phyloP scores from a whole-genome alignment of 2,113 vertebrate species.

The Erythrolamprus reginae region DNA sequence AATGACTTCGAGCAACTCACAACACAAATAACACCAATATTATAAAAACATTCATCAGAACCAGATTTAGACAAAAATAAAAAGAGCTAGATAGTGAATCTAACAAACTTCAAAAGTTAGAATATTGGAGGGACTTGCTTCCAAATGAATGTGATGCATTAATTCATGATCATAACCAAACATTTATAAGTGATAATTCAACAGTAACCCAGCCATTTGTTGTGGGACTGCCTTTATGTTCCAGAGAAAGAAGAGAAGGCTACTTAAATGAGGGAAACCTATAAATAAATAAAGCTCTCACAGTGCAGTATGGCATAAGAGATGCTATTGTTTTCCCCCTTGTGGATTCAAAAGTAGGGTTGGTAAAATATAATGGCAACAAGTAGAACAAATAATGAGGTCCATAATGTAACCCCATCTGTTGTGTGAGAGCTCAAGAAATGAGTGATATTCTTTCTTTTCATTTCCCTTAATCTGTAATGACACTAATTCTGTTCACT shows the following conservation, averaged over 20 bases:
- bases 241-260: no score
- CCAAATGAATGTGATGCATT: background rate
- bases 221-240: background rate
- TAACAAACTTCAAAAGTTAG: background rate
- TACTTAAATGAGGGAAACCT: background rate
- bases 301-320: background rate
- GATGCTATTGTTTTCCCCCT: background rate
- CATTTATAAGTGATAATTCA: background rate
- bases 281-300: background rate
- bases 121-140: background rate
- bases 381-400: background rate
- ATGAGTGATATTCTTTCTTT: background rate
- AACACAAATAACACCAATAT: background rate
- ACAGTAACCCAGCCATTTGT: background rate
- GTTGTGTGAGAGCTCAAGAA: background rate
- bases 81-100: background rate
- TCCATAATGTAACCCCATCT: background rate
- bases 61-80: background rate
- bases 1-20: background rate
- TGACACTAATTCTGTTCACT: background rate
- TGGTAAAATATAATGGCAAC: background rate
- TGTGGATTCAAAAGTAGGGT: background rate
- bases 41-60: background rate
- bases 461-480: background rate
- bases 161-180: background rate